These are phyloP conservation scores for Dysmachus trigonus DNA, from an alignment of 2,888 invertebrate species.

Conservation along the genomic window DNA sequence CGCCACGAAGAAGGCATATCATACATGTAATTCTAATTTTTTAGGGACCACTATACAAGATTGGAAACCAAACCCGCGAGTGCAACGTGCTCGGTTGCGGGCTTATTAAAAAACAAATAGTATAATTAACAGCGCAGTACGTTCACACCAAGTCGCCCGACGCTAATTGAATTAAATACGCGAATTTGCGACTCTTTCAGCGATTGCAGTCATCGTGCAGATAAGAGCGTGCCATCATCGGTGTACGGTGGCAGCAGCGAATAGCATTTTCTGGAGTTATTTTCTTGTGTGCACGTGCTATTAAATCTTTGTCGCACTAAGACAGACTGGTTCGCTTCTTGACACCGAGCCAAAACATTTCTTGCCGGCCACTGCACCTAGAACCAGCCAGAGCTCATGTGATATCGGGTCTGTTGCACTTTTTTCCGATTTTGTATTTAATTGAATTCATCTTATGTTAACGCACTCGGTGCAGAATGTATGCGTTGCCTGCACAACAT, in stretches of 20 bases:
- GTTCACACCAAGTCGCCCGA: background rate
- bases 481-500: background rate
- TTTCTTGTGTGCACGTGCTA: slow-evolving; percentile 1
- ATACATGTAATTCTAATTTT: slow-evolving; percentile 8
- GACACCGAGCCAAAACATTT: slow-evolving; percentile 1
- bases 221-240: background rate
- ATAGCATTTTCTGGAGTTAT: slow-evolving; percentile 21
- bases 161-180: background rate
- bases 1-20: background rate
- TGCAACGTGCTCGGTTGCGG: background rate
- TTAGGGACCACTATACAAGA: background rate
- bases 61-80: background rate
- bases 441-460: slow-evolving; percentile 14
- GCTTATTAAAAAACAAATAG: slow-evolving; percentile 13
- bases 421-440: background rate
- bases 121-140: slow-evolving; percentile 14
- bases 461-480: background rate
- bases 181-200: background rate
- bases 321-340: slow-evolving; percentile 9
- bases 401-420: background rate
- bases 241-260: background rate
- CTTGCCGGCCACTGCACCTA: slow-evolving; percentile 18
- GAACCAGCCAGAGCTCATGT: background rate
- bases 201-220: background rate
- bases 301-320: slow-evolving; percentile 22